Evolutionary conservation across 53 echinoderm and acorn worm genomes (phyloP).

Genomic region (Pentamera pediparva): DNA sequence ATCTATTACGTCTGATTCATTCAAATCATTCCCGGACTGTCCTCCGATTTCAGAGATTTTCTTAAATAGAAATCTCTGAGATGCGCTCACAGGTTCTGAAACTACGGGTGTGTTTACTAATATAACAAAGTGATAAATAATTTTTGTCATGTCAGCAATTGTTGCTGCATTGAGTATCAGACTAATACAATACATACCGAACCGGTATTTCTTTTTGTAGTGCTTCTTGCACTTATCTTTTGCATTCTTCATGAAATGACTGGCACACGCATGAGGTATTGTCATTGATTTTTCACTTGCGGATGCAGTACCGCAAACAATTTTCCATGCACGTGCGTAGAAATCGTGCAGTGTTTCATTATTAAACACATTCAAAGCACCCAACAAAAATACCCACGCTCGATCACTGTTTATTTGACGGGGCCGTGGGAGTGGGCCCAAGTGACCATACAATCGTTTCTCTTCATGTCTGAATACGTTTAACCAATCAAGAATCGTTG

Average conservation of each 20-base stretch:
- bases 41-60: not conserved
- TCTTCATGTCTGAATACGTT: not conserved
- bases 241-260: not conserved
- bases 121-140: not conserved
- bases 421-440: not conserved
- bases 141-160: not conserved
- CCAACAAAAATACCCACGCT: constrained; percentile 4
- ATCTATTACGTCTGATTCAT: not conserved
- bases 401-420: constrained; percentile 10
- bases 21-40: not conserved
- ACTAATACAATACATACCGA: not conserved
- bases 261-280: not conserved
- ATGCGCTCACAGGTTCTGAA: not conserved
- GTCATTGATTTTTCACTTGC: not conserved
- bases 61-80: not conserved
- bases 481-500: constrained; percentile 8
- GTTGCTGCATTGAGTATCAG: not conserved
- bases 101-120: not conserved
- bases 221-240: not conserved
- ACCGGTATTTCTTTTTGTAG: not conserved
- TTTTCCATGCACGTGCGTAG: not conserved
- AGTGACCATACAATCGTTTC: not conserved
- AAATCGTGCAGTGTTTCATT: not conserved
- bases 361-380: constrained; percentile 4
- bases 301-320: not conserved